Evolutionary conservation across 2,797 vertebrate species (phyloP).

Genomic region (Semaprochilodus insignis): DNA sequence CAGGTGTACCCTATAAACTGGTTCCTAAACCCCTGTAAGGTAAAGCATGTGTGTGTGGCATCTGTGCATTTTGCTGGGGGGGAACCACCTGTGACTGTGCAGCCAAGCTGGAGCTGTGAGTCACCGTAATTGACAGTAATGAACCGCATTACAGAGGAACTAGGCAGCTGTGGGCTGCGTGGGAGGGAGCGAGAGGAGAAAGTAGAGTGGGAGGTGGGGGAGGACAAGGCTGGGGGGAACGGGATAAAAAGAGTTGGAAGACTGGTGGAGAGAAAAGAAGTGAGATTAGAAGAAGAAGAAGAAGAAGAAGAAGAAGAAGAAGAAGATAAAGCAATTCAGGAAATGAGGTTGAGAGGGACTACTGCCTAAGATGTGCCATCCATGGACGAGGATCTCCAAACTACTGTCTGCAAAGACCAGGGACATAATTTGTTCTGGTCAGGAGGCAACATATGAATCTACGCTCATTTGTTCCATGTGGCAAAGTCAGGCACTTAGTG

Average conservation of each 20-base stretch:
- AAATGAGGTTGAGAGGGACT: background rate
- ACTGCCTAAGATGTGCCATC: background rate
- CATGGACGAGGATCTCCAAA: no score
- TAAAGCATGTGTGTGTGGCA: conserved; percentile 3
- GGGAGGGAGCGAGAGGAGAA: conserved; percentile 41
- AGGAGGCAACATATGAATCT: background rate
- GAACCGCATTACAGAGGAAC: conserved; percentile 60
- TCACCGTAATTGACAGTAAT: conserved; percentile 66
- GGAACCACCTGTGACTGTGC: conserved; percentile 54
- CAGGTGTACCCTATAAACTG: background rate
- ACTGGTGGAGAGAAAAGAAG: conserved; percentile 12
- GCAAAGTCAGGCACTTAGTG: no score
- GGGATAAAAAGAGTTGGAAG: conserved; percentile 44
- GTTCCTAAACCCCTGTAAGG: background rate
- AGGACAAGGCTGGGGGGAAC: conserved; percentile 27
- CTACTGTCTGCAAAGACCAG: background rate
- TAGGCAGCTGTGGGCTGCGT: conserved; percentile 55
- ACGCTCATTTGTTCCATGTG: no score
- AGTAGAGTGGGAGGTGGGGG: conserved; percentile 22
- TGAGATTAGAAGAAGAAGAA: background rate
- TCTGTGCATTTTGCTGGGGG: conserved; percentile 40
- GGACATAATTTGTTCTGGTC: background rate
- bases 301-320: background rate
- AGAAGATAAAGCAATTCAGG: background rate
- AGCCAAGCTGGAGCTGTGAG: conserved; percentile 56